Evolutionary conservation across 2,113 vertebrate genomes (phyloP).

Genomic region (Xenotilapia caudafasciata): DNA sequence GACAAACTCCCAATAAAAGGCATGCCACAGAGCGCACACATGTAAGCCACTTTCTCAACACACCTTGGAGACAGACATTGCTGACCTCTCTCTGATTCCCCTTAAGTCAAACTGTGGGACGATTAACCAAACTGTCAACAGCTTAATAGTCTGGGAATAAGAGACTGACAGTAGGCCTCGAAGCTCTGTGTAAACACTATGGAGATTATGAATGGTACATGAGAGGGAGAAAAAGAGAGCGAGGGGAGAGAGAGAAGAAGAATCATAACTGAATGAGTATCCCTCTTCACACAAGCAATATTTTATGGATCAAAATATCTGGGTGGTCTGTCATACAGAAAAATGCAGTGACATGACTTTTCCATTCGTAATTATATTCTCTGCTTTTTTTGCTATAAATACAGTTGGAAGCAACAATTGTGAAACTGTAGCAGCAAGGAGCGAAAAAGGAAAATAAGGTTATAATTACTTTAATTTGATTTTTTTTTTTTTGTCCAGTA

Average conservation of each 20-base stretch:
- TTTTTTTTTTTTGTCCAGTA: neutral
- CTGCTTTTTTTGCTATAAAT: neutral
- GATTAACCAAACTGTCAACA: constrained; percentile 64
- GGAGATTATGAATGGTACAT: constrained; percentile 21
- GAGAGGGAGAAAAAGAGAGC: neutral
- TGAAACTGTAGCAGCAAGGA: neutral
- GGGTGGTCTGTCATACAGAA: neutral
- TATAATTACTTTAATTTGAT: neutral
- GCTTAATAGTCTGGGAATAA: constrained; percentile 57
- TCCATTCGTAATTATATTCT: neutral
- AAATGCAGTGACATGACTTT: neutral
- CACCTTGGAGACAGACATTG: constrained; percentile 32
- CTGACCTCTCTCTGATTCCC: constrained; percentile 34
- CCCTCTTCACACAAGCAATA: neutral
- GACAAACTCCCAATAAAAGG: constrained; percentile 22
- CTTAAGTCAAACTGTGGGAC: constrained; percentile 49
- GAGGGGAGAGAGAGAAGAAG: neutral
- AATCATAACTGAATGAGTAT: neutral
- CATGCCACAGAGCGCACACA: neutral
- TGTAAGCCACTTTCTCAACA: constrained; percentile 17
- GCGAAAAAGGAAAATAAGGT: neutral
- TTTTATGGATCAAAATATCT: constrained; percentile 15
- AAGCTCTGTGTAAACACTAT: constrained; percentile 39
- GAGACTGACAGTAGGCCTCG: constrained; percentile 46
- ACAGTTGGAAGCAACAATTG: neutral